These are phyloP conservation scores for Agrotis exclamationis DNA, from an alignment of 2,888 invertebrate genomes.

Conservation along the genomic window DNA sequence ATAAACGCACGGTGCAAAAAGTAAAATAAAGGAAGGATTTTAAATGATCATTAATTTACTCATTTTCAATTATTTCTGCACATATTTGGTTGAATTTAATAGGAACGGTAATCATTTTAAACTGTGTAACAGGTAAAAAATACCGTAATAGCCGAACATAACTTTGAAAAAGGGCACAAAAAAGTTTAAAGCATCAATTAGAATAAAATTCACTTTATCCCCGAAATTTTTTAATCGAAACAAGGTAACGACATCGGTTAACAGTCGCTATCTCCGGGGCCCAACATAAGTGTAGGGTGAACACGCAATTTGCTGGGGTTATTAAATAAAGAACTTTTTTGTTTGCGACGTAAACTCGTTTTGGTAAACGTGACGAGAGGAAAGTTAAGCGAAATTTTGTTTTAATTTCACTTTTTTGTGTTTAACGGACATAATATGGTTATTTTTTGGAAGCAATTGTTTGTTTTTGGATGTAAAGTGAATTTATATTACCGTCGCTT, in stretches of 20 bases:
- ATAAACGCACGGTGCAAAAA: no score
- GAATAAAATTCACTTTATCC: conserved; percentile 36
- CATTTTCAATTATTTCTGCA: no score
- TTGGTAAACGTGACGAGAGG: conserved; percentile 63
- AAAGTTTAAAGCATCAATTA: conserved; percentile 30
- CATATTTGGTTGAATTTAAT: no score
- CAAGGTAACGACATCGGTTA: conserved; percentile 23
- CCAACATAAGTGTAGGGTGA: conserved; percentile 64
- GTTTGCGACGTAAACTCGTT: conserved; percentile 64
- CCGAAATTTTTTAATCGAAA: conserved; percentile 35
- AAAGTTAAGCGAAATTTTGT: conserved; percentile 51
- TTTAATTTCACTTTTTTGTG: conserved; percentile 60
- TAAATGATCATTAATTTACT: no score
- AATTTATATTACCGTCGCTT: conserved; percentile 5
- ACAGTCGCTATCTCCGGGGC: conserved; percentile 50
- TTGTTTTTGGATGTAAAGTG: conserved; percentile 16
- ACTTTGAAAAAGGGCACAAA: background rate
- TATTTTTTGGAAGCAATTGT: conserved; percentile 12
- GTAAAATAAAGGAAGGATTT: no score
- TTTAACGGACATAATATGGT: conserved; percentile 48
- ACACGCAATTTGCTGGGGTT: conserved; percentile 67
- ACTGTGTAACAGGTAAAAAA: background rate
- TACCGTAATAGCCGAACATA: background rate
- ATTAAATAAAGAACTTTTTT: conserved; percentile 70
- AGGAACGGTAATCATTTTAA: no score